These are phyloP conservation scores for Polydrusus pterygomalis DNA, from an alignment of 2,888 invertebrate species.

Conservation along the genomic window DNA sequence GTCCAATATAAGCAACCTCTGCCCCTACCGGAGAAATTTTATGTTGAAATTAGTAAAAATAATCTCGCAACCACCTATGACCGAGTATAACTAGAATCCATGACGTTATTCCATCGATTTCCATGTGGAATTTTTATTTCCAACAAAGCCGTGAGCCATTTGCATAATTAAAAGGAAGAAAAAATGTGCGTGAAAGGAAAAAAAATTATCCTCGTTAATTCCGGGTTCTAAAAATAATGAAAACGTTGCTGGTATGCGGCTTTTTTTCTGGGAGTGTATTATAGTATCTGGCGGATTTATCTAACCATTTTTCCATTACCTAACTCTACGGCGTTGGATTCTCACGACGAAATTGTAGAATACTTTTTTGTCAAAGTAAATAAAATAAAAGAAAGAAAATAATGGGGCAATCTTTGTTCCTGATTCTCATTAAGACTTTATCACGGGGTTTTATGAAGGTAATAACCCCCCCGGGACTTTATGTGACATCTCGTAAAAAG, in stretches of 20 bases:
- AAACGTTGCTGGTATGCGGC: background rate
- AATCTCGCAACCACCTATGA: too few relatives aligned
- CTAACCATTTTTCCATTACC: too few relatives aligned
- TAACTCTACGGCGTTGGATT: too few relatives aligned
- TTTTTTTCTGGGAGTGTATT: background rate
- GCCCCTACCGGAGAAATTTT: too few relatives aligned
- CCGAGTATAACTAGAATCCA: too few relatives aligned
- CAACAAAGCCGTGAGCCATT: background rate
- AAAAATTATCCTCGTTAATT: background rate
- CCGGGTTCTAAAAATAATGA: slow-evolving; percentile 2
- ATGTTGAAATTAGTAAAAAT: too few relatives aligned
- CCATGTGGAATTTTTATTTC: background rate
- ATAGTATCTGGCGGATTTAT: background rate
- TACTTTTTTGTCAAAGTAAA: too few relatives aligned
- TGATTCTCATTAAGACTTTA: background rate
- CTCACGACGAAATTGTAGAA: too few relatives aligned
- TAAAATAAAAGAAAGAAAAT: too few relatives aligned
- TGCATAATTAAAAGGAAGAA: slow-evolving; percentile 12
- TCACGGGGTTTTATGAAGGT: background rate
- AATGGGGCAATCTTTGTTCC: background rate
- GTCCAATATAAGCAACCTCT: too few relatives aligned
- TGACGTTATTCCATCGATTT: background rate
- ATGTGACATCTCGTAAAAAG: background rate
- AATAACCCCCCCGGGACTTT: background rate
- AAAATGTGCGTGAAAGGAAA: background rate